Evolutionary conservation across 2,113 vertebrate genomes (phyloP), one percentile per base, ranked within the genome.

Genomic region (Paramisgurnus dabryanus): DNA sequence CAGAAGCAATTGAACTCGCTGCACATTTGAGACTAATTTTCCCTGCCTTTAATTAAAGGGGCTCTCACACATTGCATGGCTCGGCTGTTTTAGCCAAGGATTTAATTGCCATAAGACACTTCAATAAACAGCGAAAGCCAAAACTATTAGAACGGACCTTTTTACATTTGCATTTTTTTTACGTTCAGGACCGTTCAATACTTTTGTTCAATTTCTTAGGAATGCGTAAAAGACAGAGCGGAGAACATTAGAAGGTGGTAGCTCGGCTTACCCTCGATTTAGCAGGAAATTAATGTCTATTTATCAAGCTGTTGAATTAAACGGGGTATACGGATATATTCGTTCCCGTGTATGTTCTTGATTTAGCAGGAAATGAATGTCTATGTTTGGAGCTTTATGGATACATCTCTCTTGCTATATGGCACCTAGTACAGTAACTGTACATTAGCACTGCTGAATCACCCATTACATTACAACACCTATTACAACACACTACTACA

Each of bases 31-130:
- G 64, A 84, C 67, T 69, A 71, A 80, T 18, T 76, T 82, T 76
- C 66, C 64, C 69, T 55, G 63, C 58, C 41, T 66, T 84, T 82
- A 82, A 84, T 84, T 84, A 84, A 70, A 79, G 80, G 68, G 71
- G 55, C 72, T 79, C 64, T 58, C 76, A 75, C 80, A 84, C 80
- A 65, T 75, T 43, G 76, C 53, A 78, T 74, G 55, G 53, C 68
- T 76, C 73, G 68, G 43, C 69, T 68, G 74, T 78, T 81, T 84
- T 73, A 84, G 68, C 80, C 49, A 67, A 67, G 81, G 70, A 79
- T 82, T 81, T 75, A 81, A 83, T 78, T 78, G 70, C 69, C 75
- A 17, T 27, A 58, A 72, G 69, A 72, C 69, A 72, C 69, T 74
- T 74, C 72, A 74, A 74, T 74, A 74, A 61, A 74, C 72, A 7